phyloP scores from a whole-genome alignment of 2,888 invertebrate genomes.

The Brachypalpus laphriformis region DNA sequence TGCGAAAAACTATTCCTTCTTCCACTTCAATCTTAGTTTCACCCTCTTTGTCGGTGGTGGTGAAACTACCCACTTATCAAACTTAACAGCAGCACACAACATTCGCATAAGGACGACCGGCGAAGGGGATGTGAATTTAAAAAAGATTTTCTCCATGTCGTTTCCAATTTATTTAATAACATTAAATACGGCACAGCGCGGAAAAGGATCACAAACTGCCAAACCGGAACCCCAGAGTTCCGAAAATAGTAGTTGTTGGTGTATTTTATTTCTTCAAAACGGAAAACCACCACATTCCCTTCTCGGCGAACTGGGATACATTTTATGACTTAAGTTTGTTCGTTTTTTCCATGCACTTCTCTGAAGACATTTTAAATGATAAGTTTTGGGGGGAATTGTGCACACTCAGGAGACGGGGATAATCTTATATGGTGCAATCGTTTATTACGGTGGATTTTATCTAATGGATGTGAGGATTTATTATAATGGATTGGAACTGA shows the following conservation, averaged over 20 bases:
- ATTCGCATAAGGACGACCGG: conserved; percentile 10
- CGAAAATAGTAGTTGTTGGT: conserved; percentile 35
- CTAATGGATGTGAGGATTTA: conserved; percentile 72
- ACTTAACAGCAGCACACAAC: conserved; percentile 28
- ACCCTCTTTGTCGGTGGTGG: conserved; percentile 15
- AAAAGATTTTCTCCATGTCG: conserved; percentile 67
- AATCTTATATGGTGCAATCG: conserved; percentile 67
- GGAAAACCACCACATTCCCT: background rate
- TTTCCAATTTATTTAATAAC: conserved; percentile 72
- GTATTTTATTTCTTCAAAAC: conserved; percentile 35
- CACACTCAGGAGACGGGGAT: conserved; percentile 38
- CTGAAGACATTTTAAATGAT: conserved; percentile 47
- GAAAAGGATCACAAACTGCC: conserved; percentile 17
- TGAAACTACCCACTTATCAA: conserved; percentile 62
- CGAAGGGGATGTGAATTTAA: conserved; percentile 40
- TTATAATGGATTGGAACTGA: conserved; percentile 70
- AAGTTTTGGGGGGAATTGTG: conserved; percentile 33
- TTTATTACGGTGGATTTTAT: conserved; percentile 67
- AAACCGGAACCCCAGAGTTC: background rate
- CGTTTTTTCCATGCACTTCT: conserved; percentile 47
- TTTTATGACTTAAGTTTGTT: conserved; percentile 62
- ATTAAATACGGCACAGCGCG: conserved; percentile 45
- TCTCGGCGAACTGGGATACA: conserved; percentile 34
- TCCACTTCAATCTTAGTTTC: background rate
- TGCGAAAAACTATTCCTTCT: conserved; percentile 48